Conservation (phyloP, 2,797 vertebrate species). For the Cygnus olor region DNA sequence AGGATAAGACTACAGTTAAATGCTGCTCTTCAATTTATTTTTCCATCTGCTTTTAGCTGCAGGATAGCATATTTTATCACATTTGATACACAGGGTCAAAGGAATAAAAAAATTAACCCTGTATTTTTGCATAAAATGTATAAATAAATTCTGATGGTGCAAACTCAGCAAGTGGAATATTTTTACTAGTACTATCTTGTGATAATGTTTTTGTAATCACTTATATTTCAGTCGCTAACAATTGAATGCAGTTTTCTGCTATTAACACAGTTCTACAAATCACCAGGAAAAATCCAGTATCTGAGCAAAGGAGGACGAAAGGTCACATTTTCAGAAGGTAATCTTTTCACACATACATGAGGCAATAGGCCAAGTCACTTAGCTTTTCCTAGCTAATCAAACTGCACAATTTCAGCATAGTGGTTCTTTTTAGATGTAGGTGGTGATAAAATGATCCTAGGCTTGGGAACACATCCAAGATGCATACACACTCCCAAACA, state of each 20-base stretch:
- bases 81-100: constrained; percentile 66
- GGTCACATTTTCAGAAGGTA: constrained; percentile 47
- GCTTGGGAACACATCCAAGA: constrained; percentile 60
- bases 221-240: constrained; percentile 57
- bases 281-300: constrained; percentile 47
- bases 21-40: constrained; percentile 70
- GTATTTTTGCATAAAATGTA: constrained; percentile 68
- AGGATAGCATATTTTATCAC: constrained; percentile 67
- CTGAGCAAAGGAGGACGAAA: constrained; percentile 47
- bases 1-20: constrained; percentile 70
- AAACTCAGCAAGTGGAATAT: constrained; percentile 63
- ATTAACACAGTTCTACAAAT: constrained; percentile 59
- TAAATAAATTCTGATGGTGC: constrained; percentile 71
- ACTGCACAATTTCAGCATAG: constrained; percentile 59
- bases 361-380: constrained; percentile 58
- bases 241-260: constrained; percentile 31
- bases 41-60: constrained; percentile 67
- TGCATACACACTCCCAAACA: constrained; percentile 58
- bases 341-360: constrained; percentile 64
- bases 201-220: constrained; percentile 57
- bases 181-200: constrained; percentile 54
- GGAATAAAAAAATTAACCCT: constrained; percentile 68
- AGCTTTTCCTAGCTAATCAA: constrained; percentile 63
- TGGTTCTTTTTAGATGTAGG: constrained; percentile 63
- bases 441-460: constrained; percentile 63